Evolutionary conservation across 2,888 invertebrate species (phyloP).

Genomic region (Pseudanteris insignis): DNA sequence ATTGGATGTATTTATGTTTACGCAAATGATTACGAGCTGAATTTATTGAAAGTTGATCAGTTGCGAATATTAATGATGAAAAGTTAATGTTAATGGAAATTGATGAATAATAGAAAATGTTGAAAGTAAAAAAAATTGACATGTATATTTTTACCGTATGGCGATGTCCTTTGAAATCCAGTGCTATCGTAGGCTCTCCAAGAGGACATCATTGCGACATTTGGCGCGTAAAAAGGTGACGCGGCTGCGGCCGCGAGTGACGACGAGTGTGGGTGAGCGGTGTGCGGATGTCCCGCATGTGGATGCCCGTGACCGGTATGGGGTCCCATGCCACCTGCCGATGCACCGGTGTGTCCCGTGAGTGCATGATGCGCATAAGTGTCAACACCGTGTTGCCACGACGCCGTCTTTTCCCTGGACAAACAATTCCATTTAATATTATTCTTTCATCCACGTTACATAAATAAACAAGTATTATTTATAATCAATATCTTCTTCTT

Average conservation of each 20-base stretch:
- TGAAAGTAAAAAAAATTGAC: not conserved
- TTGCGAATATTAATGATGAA: no score
- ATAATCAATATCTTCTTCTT: no score
- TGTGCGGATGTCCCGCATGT: constrained; percentile 62
- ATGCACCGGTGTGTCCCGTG: constrained; percentile 59
- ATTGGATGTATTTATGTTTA: no score
- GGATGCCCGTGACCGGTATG: constrained; percentile 58
- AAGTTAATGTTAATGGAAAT: no score
- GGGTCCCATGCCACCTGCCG: constrained; percentile 60
- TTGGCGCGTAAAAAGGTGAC: constrained; percentile 81
- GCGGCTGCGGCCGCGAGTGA: constrained; percentile 69
- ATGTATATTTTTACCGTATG: constrained; percentile 77
- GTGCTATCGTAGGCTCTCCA: constrained; percentile 80
- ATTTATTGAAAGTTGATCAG: no score
- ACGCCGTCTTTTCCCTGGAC: constrained; percentile 62
- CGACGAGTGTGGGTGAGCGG: constrained; percentile 70
- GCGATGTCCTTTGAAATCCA: constrained; percentile 83
- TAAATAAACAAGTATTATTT: no score
- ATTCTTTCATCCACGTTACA: no score
- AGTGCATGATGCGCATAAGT: constrained; percentile 64
- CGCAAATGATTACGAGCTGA: no score
- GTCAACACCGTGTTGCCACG: constrained; percentile 65
- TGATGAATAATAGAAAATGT: constrained; percentile 1
- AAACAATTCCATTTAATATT: no score
- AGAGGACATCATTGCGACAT: constrained; percentile 81